Conservation (phyloP, 2,888 invertebrate genomes). For the Phlogophora meticulosa region DNA sequence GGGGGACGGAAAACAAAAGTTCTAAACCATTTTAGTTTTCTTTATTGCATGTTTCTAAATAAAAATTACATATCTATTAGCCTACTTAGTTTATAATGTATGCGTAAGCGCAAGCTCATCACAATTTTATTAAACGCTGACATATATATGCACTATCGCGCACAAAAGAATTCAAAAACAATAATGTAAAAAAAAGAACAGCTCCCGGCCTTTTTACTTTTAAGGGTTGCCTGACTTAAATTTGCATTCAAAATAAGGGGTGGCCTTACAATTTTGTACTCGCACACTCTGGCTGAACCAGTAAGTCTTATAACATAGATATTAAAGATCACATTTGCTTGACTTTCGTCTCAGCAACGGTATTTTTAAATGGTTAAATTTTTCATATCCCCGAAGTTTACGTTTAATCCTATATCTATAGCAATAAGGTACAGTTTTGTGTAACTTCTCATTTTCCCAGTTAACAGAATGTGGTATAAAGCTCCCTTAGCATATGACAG, state of each 20-base stretch:
- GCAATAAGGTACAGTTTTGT: conserved; percentile 4
- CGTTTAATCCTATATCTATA: fast-evolving
- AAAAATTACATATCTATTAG: neutral
- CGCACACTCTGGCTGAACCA: fast-evolving
- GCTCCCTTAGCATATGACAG: conserved; percentile 41
- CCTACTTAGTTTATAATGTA: conserved; percentile 2
- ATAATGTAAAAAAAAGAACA: conserved; percentile 28
- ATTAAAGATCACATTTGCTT: conserved; percentile 25
- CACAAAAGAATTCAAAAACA: conserved; percentile 21
- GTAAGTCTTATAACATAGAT: fast-evolving
- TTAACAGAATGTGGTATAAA: neutral
- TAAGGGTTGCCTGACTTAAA: conserved; percentile 72
- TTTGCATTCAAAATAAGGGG: conserved; percentile 81
- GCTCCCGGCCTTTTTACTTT: conserved; percentile 53
- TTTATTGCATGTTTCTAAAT: too few relatives aligned
- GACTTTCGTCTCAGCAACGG: neutral
- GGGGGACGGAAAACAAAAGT: too few relatives aligned
- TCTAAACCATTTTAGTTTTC: too few relatives aligned
- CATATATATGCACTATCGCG: conserved; percentile 6
- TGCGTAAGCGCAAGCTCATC: neutral
- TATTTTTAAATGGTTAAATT: neutral
- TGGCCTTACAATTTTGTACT: conserved; percentile 57
- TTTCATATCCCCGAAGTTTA: neutral
- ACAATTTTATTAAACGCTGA: conserved; percentile 25
- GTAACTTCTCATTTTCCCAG: neutral